A percentile compares a stretch with the other conserved stretches of the same genome.
Evolutionary conservation across 1,140 invertebrate genomes (phyloP).

Genomic region (Belonocnema kinseyi): DNA sequence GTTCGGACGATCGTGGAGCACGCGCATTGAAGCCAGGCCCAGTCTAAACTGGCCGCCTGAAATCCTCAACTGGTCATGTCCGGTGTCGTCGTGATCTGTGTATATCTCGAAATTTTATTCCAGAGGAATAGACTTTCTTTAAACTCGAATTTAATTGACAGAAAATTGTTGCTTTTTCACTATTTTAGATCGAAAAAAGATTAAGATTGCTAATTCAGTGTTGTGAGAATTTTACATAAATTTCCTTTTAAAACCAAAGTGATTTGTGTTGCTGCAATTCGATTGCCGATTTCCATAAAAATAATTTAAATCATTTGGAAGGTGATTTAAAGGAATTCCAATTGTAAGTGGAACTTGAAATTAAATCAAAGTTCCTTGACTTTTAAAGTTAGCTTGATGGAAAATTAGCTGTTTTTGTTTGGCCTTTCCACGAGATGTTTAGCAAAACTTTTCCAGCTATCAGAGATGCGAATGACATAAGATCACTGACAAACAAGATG

Average conservation of each 20-base stretch:
- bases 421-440: background rate
- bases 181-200: no score
- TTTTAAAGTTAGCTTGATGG: background rate
- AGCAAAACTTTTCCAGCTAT: slow-evolving; percentile 6
- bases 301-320: no score
- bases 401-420: background rate
- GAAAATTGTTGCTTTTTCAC: no score
- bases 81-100: slow-evolving; percentile 26
- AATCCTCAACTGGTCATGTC: slow-evolving; percentile 31
- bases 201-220: background rate
- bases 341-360: no score
- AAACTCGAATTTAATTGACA: background rate
- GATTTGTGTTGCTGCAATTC: background rate
- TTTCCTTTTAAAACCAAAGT: background rate
- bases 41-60: slow-evolving; percentile 9
- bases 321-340: no score
- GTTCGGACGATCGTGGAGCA: slow-evolving; percentile 64
- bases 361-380: no score
- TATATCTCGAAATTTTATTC: slow-evolving; percentile 29
- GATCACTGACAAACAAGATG: slow-evolving; percentile 29
- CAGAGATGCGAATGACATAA: slow-evolving; percentile 29
- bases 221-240: background rate
- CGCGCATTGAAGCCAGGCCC: slow-evolving; percentile 51
- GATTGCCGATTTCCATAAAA: background rate
- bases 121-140: background rate